Percentiles rank a stretch among this genome's conserved stretches.
Evolutionary conservation across 2,888 invertebrate species (phyloP).

Genomic region (Sipha maydis): DNA sequence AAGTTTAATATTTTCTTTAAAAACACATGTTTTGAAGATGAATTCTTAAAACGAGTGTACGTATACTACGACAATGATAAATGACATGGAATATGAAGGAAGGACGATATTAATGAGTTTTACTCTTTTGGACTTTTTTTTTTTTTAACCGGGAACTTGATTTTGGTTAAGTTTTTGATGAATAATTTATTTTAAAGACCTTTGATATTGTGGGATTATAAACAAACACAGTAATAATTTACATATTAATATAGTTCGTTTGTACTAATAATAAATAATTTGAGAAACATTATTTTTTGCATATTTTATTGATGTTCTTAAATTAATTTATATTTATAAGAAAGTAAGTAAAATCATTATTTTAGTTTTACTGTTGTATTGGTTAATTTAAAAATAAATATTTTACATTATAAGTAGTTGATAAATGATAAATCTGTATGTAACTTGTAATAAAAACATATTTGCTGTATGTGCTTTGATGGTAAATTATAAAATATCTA

Average conservation of each 20-base stretch:
- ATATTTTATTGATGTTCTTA: neutral
- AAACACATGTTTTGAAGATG: conserved; percentile 38
- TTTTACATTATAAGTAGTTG: no score
- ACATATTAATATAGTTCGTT: neutral
- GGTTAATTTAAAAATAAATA: no score
- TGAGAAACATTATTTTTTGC: neutral
- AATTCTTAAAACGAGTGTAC: conserved; percentile 41
- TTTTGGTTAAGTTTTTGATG: neutral
- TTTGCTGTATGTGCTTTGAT: no score
- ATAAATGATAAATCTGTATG: no score
- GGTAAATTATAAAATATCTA: no score
- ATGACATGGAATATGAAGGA: neutral
- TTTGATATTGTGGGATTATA: neutral
- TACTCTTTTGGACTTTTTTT: conserved; percentile 27
- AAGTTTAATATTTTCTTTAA: conserved; percentile 10
- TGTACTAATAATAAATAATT: neutral
- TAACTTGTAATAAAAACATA: no score
- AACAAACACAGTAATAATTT: neutral
- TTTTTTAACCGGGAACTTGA: conserved; percentile 5
- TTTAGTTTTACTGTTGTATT: no score
- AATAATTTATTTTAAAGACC: conserved; percentile 15
- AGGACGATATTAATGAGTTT: conserved; percentile 54
- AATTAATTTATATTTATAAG: no score
- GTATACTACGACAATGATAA: conserved; percentile 37
- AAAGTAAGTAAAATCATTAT: no score